These are phyloP conservation scores for Rhineura floridana DNA, from an alignment of 2,113 vertebrate species.

Conservation along the genomic window DNA sequence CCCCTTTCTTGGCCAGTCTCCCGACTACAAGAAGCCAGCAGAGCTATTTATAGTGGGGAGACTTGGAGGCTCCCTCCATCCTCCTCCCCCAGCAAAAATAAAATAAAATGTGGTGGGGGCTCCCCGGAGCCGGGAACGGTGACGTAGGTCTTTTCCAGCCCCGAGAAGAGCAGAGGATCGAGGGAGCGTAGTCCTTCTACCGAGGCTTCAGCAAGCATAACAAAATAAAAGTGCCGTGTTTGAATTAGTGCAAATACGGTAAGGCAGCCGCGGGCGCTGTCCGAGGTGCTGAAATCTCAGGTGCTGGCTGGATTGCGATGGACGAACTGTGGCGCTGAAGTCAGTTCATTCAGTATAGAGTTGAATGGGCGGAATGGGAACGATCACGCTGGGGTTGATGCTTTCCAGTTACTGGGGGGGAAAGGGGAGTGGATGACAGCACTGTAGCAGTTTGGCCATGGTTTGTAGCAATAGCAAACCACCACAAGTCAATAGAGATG, in stretches of 20 bases:
- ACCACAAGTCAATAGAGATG: neutral
- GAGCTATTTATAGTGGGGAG: conserved; percentile 19
- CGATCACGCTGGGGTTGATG: no score
- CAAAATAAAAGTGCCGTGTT: neutral
- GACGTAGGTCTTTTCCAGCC: neutral
- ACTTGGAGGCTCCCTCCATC: neutral
- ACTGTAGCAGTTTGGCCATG: neutral
- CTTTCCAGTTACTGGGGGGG: neutral
- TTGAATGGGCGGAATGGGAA: neutral
- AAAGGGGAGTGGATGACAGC: no score
- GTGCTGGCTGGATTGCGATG: no score
- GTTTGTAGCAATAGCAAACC: neutral
- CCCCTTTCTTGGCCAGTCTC: neutral
- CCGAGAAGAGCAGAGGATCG: neutral
- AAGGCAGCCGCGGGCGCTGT: neutral
- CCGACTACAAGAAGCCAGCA: neutral
- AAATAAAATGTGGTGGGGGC: neutral
- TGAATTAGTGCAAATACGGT: neutral
- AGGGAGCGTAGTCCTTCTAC: neutral
- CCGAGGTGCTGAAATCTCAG: conserved; percentile 16
- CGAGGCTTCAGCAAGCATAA: neutral
- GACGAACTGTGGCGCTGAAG: neutral
- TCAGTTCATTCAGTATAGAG: neutral
- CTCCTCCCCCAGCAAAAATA: neutral
- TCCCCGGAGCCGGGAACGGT: neutral